A percentile compares a stretch with the other conserved stretches of the same genome.
Conservation (phyloP, 1,140 invertebrate genomes). For the Matsumurasca onukii region DNA sequence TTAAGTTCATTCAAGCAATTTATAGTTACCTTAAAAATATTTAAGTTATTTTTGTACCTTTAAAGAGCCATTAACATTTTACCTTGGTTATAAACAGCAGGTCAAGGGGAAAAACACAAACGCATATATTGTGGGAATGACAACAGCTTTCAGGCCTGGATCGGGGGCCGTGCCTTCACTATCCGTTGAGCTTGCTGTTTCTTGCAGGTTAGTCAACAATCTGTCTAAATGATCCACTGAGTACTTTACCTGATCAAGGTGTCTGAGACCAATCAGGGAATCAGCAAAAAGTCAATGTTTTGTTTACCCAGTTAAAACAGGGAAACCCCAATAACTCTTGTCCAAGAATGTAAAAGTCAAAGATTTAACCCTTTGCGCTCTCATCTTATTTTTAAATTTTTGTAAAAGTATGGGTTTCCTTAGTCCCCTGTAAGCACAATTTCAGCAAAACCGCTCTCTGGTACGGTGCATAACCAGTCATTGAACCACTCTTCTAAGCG, state of each 20-base stretch:
- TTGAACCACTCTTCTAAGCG: too few relatives aligned
- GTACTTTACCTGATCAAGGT: constrained; percentile 2
- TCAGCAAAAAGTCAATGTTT: constrained; percentile 3
- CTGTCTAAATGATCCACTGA: neutral
- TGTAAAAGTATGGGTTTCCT: too few relatives aligned
- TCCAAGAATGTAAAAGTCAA: neutral
- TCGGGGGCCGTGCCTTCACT: constrained; percentile 43
- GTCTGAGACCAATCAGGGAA: neutral
- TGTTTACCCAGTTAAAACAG: neutral
- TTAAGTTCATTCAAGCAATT: too few relatives aligned
- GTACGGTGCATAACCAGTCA: too few relatives aligned
- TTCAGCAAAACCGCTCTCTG: too few relatives aligned
- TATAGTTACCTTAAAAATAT: too few relatives aligned
- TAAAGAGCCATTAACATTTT: too few relatives aligned
- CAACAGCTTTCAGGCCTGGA: constrained; percentile 42
- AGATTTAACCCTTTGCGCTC: constrained; percentile 9
- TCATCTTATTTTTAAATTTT: constrained; percentile 9
- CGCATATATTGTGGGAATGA: neutral
- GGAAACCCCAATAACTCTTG: neutral
- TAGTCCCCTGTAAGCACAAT: too few relatives aligned
- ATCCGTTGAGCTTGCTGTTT: constrained; percentile 44
- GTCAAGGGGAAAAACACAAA: neutral
- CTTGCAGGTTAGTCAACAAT: constrained; percentile 43
- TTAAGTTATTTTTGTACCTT: too few relatives aligned
- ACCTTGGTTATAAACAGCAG: too few relatives aligned